Percentiles rank a stretch among this genome's conserved stretches.
Conservation (phyloP, 2,888 invertebrate genomes). For the Phorcus lineatus region DNA sequence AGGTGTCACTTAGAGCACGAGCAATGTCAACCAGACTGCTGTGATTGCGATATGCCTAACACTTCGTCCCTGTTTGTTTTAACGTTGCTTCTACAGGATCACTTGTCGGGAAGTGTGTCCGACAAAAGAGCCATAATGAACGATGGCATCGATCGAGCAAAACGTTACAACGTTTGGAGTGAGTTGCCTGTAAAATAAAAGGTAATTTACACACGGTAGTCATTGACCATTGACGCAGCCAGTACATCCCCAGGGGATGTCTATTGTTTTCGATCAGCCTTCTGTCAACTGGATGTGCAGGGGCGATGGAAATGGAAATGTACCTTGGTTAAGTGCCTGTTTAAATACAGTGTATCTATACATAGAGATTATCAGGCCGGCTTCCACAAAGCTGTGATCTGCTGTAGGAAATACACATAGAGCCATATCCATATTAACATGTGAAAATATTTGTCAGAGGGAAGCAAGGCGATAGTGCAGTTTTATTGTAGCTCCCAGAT, state of each 20-base stretch:
- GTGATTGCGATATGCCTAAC: background rate
- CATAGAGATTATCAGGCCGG: too few species aligned
- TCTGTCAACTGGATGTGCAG: background rate
- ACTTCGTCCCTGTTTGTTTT: background rate
- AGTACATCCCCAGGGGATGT: background rate
- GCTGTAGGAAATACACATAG: too few species aligned
- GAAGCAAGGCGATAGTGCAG: too few species aligned
- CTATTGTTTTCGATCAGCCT: background rate
- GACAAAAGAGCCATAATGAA: conserved; percentile 19
- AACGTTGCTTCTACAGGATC: background rate
- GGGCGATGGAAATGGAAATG: background rate
- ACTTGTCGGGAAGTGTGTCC: background rate
- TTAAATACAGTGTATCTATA: background rate
- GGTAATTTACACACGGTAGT: conserved; percentile 1
- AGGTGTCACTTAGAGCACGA: too few species aligned
- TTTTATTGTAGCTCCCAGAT: too few species aligned
- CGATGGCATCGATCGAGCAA: background rate
- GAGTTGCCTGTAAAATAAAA: background rate
- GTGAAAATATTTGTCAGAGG: too few species aligned
- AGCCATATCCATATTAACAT: too few species aligned
- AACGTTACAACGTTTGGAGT: background rate
- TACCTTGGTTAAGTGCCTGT: conserved; percentile 10
- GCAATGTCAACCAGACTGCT: too few species aligned
- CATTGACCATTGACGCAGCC: background rate
- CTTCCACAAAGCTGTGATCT: too few species aligned